Base-by-base conservation (phyloP, 2,888 invertebrate genomes). In the Siphonodentalium dalli region DNA sequence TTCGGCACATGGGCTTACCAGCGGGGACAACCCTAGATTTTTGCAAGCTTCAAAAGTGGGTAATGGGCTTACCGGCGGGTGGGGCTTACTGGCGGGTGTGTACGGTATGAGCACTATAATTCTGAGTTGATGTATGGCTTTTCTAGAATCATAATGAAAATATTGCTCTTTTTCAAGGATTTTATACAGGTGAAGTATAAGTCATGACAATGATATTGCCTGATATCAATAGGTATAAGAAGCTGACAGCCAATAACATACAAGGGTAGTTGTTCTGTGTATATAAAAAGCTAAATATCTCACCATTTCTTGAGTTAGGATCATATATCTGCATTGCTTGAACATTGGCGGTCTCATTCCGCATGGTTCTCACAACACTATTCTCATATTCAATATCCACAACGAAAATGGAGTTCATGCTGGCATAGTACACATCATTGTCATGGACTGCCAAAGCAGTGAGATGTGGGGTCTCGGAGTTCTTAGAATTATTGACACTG, bases 401-500 rank as follows among this genome's bases (percentile, higher is more conserved):
- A 7, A n/a, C n/a, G n/a, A n/a, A n/a, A n/a, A 55, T 57, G 23
- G 34, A 88, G 74, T 87, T 84, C 52, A 87, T 80, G 79, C 88
- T 88, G 74, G 87, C 84, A 54, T 88, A 87, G 23, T 85, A 83
- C 80, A 87, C 86, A 69, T 90, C 86, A 15, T 87, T 84, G 5
- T 85, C 85, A 80, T 88, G 87, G 42, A 90, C 85, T 7, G 88
- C 88, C 33, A 89, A 84, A 29, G 90, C 88, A n/a, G 84, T 83
- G 2, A 89, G 87, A 9, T 84, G 83, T 8, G 53, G 86, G 41
- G 85, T 85, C 37, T 86, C 83, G 8, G 85, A 33, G 41, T 85
- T 85, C 37, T 86, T 83, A 8, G 85, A 33, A n/a, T 58, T 47
- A 8, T 42, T 83, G 23, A 66, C 49, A 7, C 26, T 21, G 21